A percentile compares a stretch with the other conserved stretches of the same genome.
These are phyloP conservation scores for Colaptes auratus DNA, from an alignment of 2,113 vertebrate genomes.

Conservation along the genomic window DNA sequence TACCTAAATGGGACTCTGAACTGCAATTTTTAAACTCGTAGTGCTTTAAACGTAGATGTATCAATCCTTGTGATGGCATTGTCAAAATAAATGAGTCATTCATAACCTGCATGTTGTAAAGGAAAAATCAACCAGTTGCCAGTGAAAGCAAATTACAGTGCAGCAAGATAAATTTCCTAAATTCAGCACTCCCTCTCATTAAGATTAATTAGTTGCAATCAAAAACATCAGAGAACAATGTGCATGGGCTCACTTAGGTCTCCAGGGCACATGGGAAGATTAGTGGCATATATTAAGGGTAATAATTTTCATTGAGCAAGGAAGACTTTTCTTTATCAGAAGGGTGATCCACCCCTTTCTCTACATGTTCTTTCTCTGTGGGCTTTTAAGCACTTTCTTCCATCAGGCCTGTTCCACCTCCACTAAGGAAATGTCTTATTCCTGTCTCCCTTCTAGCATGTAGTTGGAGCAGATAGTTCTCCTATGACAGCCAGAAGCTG, in stretches of 20 bases:
- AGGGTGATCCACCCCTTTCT: not conserved
- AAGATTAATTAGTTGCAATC: conserved; percentile 25
- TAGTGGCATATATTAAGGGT: not conserved
- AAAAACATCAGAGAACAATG: conserved; percentile 19
- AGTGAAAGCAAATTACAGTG: conserved; percentile 26
- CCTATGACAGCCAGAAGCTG: not conserved
- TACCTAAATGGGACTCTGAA: not conserved
- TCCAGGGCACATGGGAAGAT: not conserved
- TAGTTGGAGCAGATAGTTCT: not conserved
- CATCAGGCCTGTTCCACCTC: not conserved
- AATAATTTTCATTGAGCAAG: conserved; percentile 15
- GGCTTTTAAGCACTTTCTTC: not conserved
- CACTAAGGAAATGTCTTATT: not conserved
- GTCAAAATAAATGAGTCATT: not conserved
- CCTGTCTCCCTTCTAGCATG: not conserved
- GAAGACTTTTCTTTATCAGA: not conserved
- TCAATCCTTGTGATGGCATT: not conserved
- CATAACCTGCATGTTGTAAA: not conserved
- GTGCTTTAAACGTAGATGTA: not conserved
- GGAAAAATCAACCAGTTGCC: not conserved
- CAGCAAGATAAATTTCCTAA: conserved; percentile 10
- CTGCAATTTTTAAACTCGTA: not conserved
- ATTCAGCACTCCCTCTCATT: conserved; percentile 10
- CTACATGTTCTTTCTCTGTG: not conserved
- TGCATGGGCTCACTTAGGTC: conserved; percentile 1